Conservation (phyloP, 2,888 invertebrate species). For the Pseudococcus jackbeardsleyi region DNA sequence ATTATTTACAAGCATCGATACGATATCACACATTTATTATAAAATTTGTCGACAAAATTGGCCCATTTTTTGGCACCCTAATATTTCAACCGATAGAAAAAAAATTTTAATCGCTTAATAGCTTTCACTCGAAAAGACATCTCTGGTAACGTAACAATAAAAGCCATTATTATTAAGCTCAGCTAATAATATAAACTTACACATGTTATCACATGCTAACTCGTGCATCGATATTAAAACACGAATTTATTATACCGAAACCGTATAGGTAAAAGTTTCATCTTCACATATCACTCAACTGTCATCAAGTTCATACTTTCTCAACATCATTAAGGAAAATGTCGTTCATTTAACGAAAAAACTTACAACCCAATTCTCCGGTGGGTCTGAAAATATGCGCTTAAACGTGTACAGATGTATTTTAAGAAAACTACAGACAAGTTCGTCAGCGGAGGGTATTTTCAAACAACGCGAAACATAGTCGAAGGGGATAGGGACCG, state of each 20-base stretch:
- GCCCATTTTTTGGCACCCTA: background rate
- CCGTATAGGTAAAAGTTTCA: slow-evolving; percentile 39
- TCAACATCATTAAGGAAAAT: slow-evolving; percentile 30
- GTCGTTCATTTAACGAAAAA: slow-evolving; percentile 51
- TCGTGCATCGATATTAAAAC: slow-evolving; percentile 28
- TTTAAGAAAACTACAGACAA: slow-evolving; percentile 52
- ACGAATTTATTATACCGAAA: background rate
- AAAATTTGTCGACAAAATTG: background rate
- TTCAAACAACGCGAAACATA: slow-evolving; percentile 46
- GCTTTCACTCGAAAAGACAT: background rate
- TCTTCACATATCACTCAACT: slow-evolving; percentile 49
- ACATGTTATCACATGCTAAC: slow-evolving; percentile 5
- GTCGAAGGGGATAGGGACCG: slow-evolving; percentile 53
- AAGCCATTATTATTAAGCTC: slow-evolving; percentile 1
- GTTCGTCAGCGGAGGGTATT: slow-evolving; percentile 46
- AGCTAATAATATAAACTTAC: slow-evolving; percentile 8
- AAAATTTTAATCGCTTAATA: background rate
- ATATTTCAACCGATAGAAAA: background rate
- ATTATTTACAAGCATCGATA: background rate
- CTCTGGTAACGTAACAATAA: background rate
- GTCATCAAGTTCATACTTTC: slow-evolving; percentile 45
- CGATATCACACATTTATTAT: background rate
- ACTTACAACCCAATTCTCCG: slow-evolving; percentile 39
- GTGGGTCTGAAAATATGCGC: slow-evolving; percentile 53
- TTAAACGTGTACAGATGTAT: slow-evolving; percentile 60